Percentiles rank a stretch among this genome's conserved stretches.
phyloP scores from a whole-genome alignment of 2,888 invertebrate genomes.

The Steinernema carpocapsae region DNA sequence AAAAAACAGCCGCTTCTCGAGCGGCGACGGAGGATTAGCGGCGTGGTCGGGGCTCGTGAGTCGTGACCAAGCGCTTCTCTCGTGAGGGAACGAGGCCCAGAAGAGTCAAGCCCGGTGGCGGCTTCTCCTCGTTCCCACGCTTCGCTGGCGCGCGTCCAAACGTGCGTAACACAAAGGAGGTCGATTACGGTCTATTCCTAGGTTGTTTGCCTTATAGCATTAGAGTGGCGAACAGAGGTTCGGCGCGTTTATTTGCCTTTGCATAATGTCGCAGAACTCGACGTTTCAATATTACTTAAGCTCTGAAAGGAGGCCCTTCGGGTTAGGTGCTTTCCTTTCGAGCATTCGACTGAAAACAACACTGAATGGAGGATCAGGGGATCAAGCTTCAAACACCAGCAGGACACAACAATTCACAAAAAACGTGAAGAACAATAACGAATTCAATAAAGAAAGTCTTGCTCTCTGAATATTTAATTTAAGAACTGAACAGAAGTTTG shows the following conservation, averaged over 20 bases:
- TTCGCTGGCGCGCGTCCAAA: slow-evolving; percentile 11
- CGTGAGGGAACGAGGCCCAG: background rate
- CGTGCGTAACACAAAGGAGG: background rate
- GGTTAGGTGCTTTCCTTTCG: no score
- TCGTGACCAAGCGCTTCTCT: slow-evolving; percentile 25
- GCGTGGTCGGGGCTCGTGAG: slow-evolving; percentile 12
- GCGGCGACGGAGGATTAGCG: slow-evolving; percentile 11
- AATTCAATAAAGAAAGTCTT: no score
- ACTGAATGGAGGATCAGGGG: background rate
- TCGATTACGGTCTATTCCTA: slow-evolving; percentile 4
- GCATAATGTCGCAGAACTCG: slow-evolving; percentile 16
- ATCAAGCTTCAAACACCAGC: no score
- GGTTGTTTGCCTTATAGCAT: slow-evolving; percentile 13
- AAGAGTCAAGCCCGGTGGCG: background rate
- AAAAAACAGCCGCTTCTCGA: slow-evolving; percentile 7
- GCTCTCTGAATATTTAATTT: no score
- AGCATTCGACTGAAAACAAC: no score
- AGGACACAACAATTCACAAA: no score
- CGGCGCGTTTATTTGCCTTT: slow-evolving; percentile 26
- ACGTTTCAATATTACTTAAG: no score
- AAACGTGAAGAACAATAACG: no score
- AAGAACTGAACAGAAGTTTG: no score
- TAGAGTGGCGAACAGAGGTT: background rate
- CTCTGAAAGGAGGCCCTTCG: no score
- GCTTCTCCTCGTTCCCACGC: slow-evolving; percentile 17